These are phyloP conservation scores for Apostichopus leukothele DNA, from an alignment of 53 echinoderm and acorn worm genomes.

Conservation along the genomic window DNA sequence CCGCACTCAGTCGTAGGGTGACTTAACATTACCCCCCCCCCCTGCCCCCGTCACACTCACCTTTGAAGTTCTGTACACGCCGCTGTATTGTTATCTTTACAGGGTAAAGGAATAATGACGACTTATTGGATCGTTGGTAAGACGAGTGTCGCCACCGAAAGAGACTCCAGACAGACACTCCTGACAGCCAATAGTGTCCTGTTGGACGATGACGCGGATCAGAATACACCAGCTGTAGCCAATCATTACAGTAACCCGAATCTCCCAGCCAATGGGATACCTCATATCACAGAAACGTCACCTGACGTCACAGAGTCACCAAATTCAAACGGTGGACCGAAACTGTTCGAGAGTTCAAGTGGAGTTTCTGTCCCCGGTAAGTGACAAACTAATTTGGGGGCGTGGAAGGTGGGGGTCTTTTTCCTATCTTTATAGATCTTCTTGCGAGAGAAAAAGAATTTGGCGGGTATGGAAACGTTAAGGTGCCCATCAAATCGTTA, in stretches of 20 bases:
- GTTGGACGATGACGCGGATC: constrained; percentile 49
- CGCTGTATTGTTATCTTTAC: too few species aligned
- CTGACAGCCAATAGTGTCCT: constrained; percentile 62
- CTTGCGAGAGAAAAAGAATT: too few species aligned
- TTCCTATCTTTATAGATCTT: too few species aligned
- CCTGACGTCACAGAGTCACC: constrained; percentile 12
- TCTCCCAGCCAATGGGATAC: constrained; percentile 29
- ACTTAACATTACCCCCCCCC: too few species aligned
- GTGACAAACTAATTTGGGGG: not conserved
- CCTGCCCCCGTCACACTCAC: too few species aligned
- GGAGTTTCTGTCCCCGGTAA: constrained; percentile 35
- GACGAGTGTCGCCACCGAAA: not conserved
- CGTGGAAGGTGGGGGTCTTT: too few species aligned
- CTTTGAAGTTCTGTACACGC: too few species aligned
- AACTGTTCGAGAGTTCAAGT: constrained; percentile 23
- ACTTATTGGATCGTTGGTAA: constrained; percentile 93
- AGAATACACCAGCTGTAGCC: constrained; percentile 38
- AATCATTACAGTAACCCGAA: constrained; percentile 45
- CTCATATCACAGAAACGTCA: constrained; percentile 18
- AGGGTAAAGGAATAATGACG: constrained; percentile 96
- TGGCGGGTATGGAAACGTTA: too few species aligned
- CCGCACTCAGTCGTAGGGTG: too few species aligned
- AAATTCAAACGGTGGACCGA: constrained; percentile 17
- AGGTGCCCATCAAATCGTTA: too few species aligned
- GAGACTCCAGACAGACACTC: constrained; percentile 39